These are phyloP conservation scores for Platyura marginata DNA, from an alignment of 1,140 invertebrate genomes.

Conservation along the genomic window DNA sequence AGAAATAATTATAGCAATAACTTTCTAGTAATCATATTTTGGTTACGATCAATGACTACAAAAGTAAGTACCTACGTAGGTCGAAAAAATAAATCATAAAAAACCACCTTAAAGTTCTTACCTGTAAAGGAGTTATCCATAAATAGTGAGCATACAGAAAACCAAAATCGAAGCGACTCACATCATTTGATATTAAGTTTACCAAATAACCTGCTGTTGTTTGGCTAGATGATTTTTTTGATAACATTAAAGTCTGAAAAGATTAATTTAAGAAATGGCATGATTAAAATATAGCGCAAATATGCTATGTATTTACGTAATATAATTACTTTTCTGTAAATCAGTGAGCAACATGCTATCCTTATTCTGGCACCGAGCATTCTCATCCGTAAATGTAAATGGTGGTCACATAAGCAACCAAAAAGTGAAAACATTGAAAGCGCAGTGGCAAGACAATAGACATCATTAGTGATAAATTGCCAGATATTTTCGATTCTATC, in stretches of 20 bases:
- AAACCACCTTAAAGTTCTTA: no score
- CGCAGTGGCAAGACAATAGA: conserved; percentile 11
- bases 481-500: no score
- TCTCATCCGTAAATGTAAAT: conserved; percentile 19
- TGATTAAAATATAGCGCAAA: no score
- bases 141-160: conserved; percentile 39
- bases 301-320: no score
- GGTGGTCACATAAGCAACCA: conserved; percentile 21
- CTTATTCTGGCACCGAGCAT: conserved; percentile 28
- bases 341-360: conserved; percentile 35
- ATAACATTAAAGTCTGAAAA: conserved; percentile 40
- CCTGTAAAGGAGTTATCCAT: conserved; percentile 52
- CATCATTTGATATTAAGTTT: conserved; percentile 69
- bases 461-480: no score
- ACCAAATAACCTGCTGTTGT: conserved; percentile 66
- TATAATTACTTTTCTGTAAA: conserved; percentile 36
- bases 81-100: no score
- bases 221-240: conserved; percentile 40
- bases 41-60: no score
- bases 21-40: no score
- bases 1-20: no score
- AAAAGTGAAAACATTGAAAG: conserved; percentile 17
- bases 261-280: no score
- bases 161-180: conserved; percentile 40
- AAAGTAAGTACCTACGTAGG: no score